Conservation (phyloP, 1,140 invertebrate genomes). For the Globodera ellingtonae region DNA sequence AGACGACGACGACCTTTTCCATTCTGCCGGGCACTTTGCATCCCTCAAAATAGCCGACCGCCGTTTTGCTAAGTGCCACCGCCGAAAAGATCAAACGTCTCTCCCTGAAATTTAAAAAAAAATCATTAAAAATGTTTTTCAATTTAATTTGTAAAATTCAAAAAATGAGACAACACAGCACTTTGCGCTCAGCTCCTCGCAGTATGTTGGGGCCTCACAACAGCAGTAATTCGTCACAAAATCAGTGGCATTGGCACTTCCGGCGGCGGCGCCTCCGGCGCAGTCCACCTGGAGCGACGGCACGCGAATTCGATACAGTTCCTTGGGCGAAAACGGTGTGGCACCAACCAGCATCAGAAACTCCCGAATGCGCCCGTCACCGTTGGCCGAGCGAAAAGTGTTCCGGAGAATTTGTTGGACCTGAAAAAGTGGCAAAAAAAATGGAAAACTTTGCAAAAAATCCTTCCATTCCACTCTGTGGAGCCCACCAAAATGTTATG, state of each 20-base stretch:
- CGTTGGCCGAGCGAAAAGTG: constrained; percentile 31
- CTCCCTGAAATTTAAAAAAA: constrained; percentile 17
- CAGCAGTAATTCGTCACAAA: background rate
- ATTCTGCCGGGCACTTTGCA: constrained; percentile 17
- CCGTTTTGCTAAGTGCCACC: constrained; percentile 36
- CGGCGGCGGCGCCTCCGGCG: background rate
- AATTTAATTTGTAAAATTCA: background rate
- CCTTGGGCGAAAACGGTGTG: constrained; percentile 34
- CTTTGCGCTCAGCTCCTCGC: constrained; percentile 27
- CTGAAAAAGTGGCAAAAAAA: constrained; percentile 21
- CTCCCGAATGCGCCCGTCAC: constrained; percentile 25
- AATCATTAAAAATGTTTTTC: too few relatives aligned
- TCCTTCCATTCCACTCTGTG: too few relatives aligned
- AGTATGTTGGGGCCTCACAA: constrained; percentile 4
- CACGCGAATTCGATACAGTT: constrained; percentile 35
- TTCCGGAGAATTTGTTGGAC: constrained; percentile 19
- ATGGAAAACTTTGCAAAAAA: too few relatives aligned
- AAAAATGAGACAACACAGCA: constrained; percentile 10
- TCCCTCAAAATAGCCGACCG: constrained; percentile 18
- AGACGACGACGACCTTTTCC: constrained; percentile 8
- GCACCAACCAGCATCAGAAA: constrained; percentile 34
- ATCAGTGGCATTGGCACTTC: background rate
- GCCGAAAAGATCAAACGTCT: constrained; percentile 38
- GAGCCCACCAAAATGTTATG: background rate
- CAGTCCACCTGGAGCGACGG: background rate